Evolutionary conservation across 2,888 invertebrate species (phyloP).

Genomic region (Ptychoptera contaminata): DNA sequence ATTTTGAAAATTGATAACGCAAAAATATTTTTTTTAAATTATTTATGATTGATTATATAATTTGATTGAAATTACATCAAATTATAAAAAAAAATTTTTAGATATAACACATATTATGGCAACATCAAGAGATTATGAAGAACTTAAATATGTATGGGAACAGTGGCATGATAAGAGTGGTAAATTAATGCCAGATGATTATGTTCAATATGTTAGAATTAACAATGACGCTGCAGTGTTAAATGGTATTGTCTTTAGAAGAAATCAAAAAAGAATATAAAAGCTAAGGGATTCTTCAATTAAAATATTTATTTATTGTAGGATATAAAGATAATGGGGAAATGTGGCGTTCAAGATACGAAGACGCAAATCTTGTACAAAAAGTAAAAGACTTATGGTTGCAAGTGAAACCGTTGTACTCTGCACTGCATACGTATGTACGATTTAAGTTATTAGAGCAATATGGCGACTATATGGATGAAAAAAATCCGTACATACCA

Average conservation of each 20-base stretch:
- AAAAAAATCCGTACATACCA: constrained; percentile 22
- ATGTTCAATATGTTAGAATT: constrained; percentile 46
- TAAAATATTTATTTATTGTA: constrained; percentile 23
- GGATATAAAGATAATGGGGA: constrained; percentile 43
- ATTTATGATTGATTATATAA: no score
- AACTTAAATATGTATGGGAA: constrained; percentile 61
- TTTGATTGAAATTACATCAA: neutral
- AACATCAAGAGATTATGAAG: constrained; percentile 55
- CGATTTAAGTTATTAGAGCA: constrained; percentile 1
- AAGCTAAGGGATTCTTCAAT: no score
- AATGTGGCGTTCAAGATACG: constrained; percentile 34
- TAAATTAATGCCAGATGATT: constrained; percentile 42
- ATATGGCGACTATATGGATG: constrained; percentile 23
- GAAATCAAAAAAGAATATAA: no score
- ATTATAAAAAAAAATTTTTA: neutral
- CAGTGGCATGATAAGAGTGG: constrained; percentile 66
- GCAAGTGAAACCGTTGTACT: constrained; percentile 6
- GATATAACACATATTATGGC: constrained; percentile 39
- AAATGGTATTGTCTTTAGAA: no score
- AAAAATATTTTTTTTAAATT: no score
- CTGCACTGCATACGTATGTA: constrained; percentile 6
- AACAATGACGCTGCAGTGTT: constrained; percentile 52
- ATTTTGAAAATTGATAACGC: no score
- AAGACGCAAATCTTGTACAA: constrained; percentile 18
- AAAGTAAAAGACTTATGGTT: constrained; percentile 5